Conservation (phyloP, 2,113 vertebrate genomes). For the Anhinga rufa region DNA sequence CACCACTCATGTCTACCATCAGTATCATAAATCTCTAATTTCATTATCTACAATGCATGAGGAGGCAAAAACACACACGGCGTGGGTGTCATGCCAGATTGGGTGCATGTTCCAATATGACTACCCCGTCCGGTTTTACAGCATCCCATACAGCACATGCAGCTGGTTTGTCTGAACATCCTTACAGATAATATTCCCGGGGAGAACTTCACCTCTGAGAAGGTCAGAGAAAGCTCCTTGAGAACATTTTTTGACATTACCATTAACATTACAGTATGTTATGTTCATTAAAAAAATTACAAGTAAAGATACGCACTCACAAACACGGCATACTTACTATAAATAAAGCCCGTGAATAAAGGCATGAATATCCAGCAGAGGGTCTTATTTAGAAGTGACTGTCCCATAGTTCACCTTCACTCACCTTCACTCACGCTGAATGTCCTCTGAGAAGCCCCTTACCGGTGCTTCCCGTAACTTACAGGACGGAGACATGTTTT, state of each 20-base stretch:
- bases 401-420: constrained; percentile 50
- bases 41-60: neutral
- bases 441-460: constrained; percentile 48
- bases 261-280: neutral
- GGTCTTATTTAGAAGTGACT: neutral
- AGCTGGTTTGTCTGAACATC: neutral
- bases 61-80: constrained; percentile 21
- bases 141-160: neutral
- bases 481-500: constrained; percentile 48
- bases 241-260: neutral
- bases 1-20: constrained; percentile 38
- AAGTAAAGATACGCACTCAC: neutral
- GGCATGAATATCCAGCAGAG: constrained; percentile 14
- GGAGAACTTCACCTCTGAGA: neutral
- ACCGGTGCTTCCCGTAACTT: constrained; percentile 12
- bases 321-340: neutral
- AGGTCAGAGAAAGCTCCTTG: neutral
- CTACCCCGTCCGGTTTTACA: neutral
- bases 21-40: constrained; percentile 35
- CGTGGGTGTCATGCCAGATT: neutral
- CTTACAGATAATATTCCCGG: neutral
- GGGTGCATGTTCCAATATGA: neutral
- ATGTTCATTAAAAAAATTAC: neutral
- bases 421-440: constrained; percentile 64
- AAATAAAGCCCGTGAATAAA: constrained; percentile 3